Evolutionary conservation across 2,888 invertebrate genomes (phyloP), one percentile per base, ranked within the genome.

Genomic region (Coenonympha glycerion): DNA sequence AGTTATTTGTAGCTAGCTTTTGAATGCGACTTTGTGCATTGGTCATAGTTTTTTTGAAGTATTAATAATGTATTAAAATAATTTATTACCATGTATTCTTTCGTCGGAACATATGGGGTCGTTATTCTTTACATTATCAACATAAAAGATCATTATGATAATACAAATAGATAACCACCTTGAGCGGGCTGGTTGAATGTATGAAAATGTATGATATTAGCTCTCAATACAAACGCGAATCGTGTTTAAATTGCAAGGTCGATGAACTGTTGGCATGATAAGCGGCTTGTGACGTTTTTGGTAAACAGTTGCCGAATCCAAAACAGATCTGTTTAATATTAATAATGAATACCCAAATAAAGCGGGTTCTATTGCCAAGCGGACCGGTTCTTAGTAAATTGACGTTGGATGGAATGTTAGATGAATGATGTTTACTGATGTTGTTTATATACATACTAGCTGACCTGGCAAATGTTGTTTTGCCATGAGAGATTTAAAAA

Each of bases 211-310:
- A 31, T 22, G 42, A 45, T 54, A 54, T 51, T 54, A 21, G 45
- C 54, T 51, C 39, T 47, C 51, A 51, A 51, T 54, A 51, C 51
- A 54, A 59, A 61, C 53, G 53, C 51, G 58, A 55, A 55, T 59
- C 55, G 49, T 47, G 42, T 52, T 45, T 30, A n/a, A 24, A 34
- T 52, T 19, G 48, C 57, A 57, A 63, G 60, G 60, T 62, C 54
- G 42, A 57, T 62, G 62, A 65, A 62, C 66, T 57, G 44, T 53
- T 26, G 37, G 24, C 53, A 33, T 44, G 53, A 54, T 54, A 51
- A 54, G 50, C 50, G 47, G 21, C 34, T 41, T 33, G n/a, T 39
- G 34, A 39, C 22, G 46, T 48, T 47, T 52, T 56, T 47, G 37
- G 49, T 53, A 49, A 53, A 52, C 55, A 57, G 30, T 26, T 48